Percentiles rank a stretch among this genome's conserved stretches.
Evolutionary conservation across 2,113 vertebrate genomes (phyloP).

Genomic region (Lethenteron reissneri): DNA sequence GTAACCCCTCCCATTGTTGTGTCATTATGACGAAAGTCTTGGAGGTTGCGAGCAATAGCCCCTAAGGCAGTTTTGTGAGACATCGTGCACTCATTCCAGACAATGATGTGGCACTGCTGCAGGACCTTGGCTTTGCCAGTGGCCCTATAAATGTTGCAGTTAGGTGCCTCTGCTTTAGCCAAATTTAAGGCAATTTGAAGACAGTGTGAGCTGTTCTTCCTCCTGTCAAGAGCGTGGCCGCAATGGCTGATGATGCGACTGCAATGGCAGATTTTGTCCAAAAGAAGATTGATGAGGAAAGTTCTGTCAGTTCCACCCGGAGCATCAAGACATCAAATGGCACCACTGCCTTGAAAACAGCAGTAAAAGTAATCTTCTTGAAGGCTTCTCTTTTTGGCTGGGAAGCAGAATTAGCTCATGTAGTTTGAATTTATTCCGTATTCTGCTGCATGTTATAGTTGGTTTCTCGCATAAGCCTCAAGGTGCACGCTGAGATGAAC

Average conservation of each 20-base stretch:
- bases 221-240: neutral
- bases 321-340: neutral
- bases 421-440: too few species aligned
- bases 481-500: conserved; percentile 3
- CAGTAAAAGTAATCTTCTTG: neutral
- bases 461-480: neutral
- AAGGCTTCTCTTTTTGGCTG: neutral
- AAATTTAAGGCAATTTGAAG: conserved; percentile 3
- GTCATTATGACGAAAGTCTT: neutral
- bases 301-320: neutral
- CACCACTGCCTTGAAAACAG: neutral
- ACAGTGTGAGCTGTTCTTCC: neutral
- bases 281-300: conserved; percentile 2
- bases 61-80: neutral
- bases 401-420: neutral
- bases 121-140: too few species aligned
- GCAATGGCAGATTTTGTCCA: neutral
- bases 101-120: too few species aligned
- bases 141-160: too few species aligned
- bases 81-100: neutral
- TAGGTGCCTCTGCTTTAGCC: neutral
- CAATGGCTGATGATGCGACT: neutral
- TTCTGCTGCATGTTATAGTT: too few species aligned
- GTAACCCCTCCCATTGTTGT: neutral
- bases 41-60: neutral